Evolutionary conservation across 92 coral and sea anemone genomes (phyloP), one percentile per base, ranked within the genome.

Genomic region (Bergia sp.): DNA sequence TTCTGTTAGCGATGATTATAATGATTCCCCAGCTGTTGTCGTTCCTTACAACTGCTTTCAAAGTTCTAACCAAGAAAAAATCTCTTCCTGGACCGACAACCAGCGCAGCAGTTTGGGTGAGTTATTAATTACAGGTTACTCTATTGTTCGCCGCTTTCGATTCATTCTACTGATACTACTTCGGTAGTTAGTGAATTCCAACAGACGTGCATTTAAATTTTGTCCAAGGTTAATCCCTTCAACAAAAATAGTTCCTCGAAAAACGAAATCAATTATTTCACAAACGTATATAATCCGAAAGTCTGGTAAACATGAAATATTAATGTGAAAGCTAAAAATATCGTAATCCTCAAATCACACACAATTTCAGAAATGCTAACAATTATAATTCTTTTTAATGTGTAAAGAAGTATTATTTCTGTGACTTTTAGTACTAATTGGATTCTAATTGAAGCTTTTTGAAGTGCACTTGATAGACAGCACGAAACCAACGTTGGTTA

Each of bases 1-100:
- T 97, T 21, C 85, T 97, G 93, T 65, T 95, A 78, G 91, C 93
- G 15, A 83, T 95, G 67, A 82, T 91, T 1, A 74, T 97, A 13
- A 94, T 97, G 95, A 90, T 97, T 16, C 99, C 99, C 15, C 96
- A 94, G 88, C 89, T 82, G 9, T 53, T 91, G 38, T 81, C 94
- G 5, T 88, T 97, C 79, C 66, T 95, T 36, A 64, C 82, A 16
- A 85, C 97, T 11, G 87, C 90, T 36, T 91, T 96, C 93, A 85
- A 78, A 1, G 93, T 95, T n/a, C 6, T 94, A 0, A 69, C 47
- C 43, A 89, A 91, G 58, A 82, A 73, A 40, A 89, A 45, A 45
- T 36, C 69, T 45, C 96, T 91, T 71, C 94, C 93, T 11, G 96
- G 98, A 94, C 99, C 99, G 4, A 71, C 94, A n/a, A 91, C 66